phyloP scores from a whole-genome alignment of 1,140 invertebrate species.

The Tetragonula clypearis region DNA sequence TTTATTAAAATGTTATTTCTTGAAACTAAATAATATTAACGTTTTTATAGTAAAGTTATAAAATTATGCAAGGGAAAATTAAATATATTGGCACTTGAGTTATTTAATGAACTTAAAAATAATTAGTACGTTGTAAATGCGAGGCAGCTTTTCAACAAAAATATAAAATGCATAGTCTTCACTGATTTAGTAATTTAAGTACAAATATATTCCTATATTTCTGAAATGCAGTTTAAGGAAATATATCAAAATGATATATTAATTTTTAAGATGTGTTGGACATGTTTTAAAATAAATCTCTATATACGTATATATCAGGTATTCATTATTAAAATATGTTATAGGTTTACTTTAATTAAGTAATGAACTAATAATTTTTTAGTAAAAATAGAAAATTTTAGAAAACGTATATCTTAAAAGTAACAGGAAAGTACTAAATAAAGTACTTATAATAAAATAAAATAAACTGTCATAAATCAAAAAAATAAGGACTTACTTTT shows the following conservation, averaged over 20 bases:
- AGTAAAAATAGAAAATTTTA: neutral
- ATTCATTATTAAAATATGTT: constrained; percentile 15
- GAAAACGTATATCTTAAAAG: neutral
- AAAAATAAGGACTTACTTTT: constrained; percentile 19
- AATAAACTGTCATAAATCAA: constrained; percentile 28
- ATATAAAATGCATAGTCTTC: constrained; percentile 46
- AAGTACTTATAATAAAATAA: constrained; percentile 48
- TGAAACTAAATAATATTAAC: constrained; percentile 14
- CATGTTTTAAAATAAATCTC: constrained; percentile 21
- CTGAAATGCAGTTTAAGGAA: constrained; percentile 20
- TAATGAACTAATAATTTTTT: neutral
- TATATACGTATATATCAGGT: neutral
- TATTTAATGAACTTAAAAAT: constrained; percentile 59
- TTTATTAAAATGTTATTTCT: constrained; percentile 13
- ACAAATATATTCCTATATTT: constrained; percentile 36
- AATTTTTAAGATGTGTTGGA: neutral
- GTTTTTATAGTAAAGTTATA: neutral
- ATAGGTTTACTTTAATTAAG: constrained; percentile 17
- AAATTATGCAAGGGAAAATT: constrained; percentile 36
- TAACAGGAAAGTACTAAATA: neutral
- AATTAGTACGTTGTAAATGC: constrained; percentile 50
- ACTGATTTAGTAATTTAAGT: constrained; percentile 59
- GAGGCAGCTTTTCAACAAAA: constrained; percentile 61
- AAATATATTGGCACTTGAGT: constrained; percentile 65
- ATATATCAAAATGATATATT: constrained; percentile 17